Conservation (phyloP, 2,888 invertebrate genomes). For the Cephus sareptanus region DNA sequence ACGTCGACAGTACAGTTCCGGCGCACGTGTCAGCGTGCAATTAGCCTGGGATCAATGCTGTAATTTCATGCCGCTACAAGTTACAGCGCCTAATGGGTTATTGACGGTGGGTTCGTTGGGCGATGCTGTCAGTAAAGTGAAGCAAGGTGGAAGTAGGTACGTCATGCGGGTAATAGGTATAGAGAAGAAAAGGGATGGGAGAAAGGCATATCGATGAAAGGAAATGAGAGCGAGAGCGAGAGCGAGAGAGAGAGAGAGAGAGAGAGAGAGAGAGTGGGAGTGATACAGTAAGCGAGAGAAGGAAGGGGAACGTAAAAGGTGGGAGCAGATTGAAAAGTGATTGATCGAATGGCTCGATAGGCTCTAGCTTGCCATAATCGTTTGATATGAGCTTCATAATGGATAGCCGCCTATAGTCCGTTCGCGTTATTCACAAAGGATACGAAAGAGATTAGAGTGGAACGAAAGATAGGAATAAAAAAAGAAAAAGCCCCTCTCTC, state of each 20-base stretch:
- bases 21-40: not conserved
- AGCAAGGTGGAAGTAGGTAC: not conserved
- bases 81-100: not conserved
- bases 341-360: constrained; percentile 20
- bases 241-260: not conserved
- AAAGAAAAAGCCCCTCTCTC: not conserved
- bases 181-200: not conserved
- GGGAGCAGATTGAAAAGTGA: constrained; percentile 22
- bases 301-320: constrained; percentile 2
- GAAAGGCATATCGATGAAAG: not conserved
- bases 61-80: not conserved
- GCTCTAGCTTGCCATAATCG: constrained; percentile 22
- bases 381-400: constrained; percentile 21
- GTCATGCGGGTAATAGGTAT: not conserved
- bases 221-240: not conserved
- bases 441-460: not conserved
- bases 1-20: not conserved
- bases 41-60: not conserved
- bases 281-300: not conserved
- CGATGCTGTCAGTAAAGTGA: not conserved
- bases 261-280: not conserved
- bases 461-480: not conserved
- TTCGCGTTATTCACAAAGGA: not conserved
- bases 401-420: constrained; percentile 17
- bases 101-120: not conserved